A percentile compares a stretch with the other conserved stretches of the same genome.
Evolutionary conservation across 2,113 vertebrate genomes (phyloP).

Genomic region (Anser brachyrhynchus): DNA sequence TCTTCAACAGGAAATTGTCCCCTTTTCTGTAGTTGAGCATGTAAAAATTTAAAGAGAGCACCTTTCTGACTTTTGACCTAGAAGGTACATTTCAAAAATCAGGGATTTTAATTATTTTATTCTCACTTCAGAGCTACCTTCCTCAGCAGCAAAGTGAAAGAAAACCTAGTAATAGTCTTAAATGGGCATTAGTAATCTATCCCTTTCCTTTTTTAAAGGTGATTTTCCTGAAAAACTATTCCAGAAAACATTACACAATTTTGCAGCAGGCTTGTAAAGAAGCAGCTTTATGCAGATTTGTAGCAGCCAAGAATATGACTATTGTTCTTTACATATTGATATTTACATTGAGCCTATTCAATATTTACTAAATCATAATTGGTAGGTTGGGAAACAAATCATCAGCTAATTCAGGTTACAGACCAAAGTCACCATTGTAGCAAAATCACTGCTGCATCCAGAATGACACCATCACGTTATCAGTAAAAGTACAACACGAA

Average conservation of each 20-base stretch:
- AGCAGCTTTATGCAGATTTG: neutral
- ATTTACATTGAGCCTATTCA: neutral
- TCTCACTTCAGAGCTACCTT: neutral
- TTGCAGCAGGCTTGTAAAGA: neutral
- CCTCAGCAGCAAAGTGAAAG: neutral
- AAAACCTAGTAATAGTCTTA: neutral
- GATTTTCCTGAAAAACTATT: neutral
- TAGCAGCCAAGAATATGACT: neutral
- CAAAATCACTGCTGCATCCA: neutral
- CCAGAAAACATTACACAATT: neutral
- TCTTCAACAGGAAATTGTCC: neutral
- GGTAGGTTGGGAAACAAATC: neutral
- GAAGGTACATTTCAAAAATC: neutral
- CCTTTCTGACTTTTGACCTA: neutral
- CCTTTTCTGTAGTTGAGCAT: neutral
- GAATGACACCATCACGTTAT: neutral
- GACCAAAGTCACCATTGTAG: rapidly evolving
- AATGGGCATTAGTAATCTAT: neutral
- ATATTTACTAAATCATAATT: neutral
- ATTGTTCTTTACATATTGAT: neutral
- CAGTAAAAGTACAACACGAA: neutral
- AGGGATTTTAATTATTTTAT: neutral
- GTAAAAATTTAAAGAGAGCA: neutral
- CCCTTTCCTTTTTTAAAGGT: neutral
- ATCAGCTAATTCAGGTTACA: neutral